Percentiles rank a stretch among this genome's conserved stretches.
phyloP scores from a whole-genome alignment of 2,113 vertebrate species.

The Embiotoca jacksoni region DNA sequence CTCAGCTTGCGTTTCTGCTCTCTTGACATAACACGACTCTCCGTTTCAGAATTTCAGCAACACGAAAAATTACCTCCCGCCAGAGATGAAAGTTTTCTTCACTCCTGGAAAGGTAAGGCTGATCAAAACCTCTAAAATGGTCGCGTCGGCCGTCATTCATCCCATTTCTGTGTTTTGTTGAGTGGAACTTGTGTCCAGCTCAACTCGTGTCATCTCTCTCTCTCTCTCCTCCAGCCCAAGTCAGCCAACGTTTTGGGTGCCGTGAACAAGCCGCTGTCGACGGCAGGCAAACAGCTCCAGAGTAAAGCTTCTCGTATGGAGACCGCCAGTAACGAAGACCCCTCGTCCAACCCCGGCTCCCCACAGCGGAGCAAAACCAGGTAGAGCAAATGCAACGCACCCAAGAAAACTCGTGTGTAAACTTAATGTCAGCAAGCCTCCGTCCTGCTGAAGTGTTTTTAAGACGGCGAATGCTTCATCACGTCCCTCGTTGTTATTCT shows the following conservation, averaged over 20 bases:
- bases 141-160: not conserved
- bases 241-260: constrained; percentile 97
- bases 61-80: constrained; percentile 98
- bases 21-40: not conserved
- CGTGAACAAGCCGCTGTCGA: constrained; percentile 96
- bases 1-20: not conserved
- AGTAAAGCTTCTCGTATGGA: constrained; percentile 98
- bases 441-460: not conserved
- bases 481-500: no score
- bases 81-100: constrained; percentile 98
- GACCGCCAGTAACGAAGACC: constrained; percentile 96
- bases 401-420: not conserved
- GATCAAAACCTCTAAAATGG: not conserved
- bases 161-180: not conserved
- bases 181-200: not conserved
- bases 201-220: not conserved
- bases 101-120: constrained; percentile 94
- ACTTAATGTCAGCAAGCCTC: not conserved
- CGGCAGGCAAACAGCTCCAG: constrained; percentile 96
- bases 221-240: constrained; percentile 89
- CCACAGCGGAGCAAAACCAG: constrained; percentile 96
- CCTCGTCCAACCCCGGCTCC: constrained; percentile 95
- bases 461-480: no score
- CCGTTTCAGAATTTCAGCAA: constrained; percentile 95
- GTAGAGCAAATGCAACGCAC: constrained; percentile 50